These are phyloP conservation scores for Tyria jacobaeae DNA, from an alignment of 2,888 invertebrate species.

Conservation along the genomic window DNA sequence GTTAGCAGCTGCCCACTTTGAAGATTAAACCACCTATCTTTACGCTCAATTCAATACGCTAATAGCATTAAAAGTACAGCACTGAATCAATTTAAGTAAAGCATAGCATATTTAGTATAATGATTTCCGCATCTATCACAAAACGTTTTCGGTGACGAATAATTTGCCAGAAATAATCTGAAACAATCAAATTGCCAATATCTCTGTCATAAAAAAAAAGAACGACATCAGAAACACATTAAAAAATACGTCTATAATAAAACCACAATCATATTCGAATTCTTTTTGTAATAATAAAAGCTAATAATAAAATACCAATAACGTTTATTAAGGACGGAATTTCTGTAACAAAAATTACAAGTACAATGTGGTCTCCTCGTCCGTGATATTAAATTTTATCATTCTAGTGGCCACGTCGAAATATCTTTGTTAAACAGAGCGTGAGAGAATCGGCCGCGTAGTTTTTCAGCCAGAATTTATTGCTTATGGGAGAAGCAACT, in stretches of 20 bases:
- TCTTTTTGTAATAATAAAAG: slow-evolving; percentile 32
- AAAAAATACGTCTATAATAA: slow-evolving; percentile 37
- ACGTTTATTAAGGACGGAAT: slow-evolving; percentile 58
- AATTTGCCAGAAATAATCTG: neutral
- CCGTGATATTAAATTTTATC: slow-evolving; percentile 77
- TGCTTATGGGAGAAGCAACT: slow-evolving; percentile 30
- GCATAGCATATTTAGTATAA: no score
- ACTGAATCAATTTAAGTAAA: no score
- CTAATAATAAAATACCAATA: slow-evolving; percentile 64
- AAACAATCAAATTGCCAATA: slow-evolving; percentile 8
- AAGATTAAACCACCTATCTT: no score
- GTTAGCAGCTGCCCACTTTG: no score
- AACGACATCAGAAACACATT: slow-evolving; percentile 27
- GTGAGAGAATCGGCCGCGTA: slow-evolving; percentile 57
- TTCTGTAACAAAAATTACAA: slow-evolving; percentile 63
- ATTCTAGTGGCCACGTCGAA: slow-evolving; percentile 65
- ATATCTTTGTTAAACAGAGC: slow-evolving; percentile 75
- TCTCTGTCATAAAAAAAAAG: slow-evolving; percentile 1
- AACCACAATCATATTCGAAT: slow-evolving; percentile 42
- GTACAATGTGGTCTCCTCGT: slow-evolving; percentile 47
- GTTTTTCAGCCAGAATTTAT: slow-evolving; percentile 64
- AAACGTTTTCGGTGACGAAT: neutral
- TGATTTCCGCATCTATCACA: neutral
- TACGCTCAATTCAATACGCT: no score
- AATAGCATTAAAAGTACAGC: no score